Conservation (phyloP, 2,113 vertebrate species). For the Lepus americanus region DNA sequence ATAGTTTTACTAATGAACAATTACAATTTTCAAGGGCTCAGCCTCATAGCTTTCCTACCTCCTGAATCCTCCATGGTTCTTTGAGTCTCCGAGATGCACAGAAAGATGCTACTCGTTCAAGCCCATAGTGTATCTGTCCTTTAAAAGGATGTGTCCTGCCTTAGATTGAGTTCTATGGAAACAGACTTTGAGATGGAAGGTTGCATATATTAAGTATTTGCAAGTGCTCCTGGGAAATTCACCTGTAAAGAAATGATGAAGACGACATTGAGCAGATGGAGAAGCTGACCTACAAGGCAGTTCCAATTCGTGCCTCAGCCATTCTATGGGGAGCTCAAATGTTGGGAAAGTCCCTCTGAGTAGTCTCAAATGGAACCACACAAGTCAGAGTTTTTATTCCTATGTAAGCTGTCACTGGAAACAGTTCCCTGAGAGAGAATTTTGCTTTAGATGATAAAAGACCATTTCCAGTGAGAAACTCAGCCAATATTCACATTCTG, state of each 20-base stretch:
- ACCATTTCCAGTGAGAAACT: neutral
- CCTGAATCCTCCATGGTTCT: neutral
- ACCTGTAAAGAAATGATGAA: neutral
- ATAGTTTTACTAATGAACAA: slow-evolving; percentile 73
- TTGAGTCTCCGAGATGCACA: neutral
- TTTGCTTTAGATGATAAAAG: neutral
- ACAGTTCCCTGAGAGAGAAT: neutral
- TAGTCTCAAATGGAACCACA: neutral
- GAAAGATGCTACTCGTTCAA: neutral
- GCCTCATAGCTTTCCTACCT: slow-evolving; percentile 22
- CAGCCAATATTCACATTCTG: neutral
- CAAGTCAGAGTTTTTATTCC: neutral
- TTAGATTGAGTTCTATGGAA: neutral
- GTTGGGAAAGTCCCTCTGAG: neutral
- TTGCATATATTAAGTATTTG: neutral
- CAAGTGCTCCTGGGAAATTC: neutral
- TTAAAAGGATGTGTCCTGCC: neutral
- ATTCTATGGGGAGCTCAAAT: neutral
- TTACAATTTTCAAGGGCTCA: slow-evolving; percentile 48
- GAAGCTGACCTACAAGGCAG: neutral
- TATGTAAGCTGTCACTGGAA: neutral
- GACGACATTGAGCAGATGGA: neutral
- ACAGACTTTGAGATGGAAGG: neutral
- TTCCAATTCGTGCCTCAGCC: neutral
- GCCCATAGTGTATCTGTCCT: neutral